Percentiles rank a stretch among this genome's conserved stretches.
phyloP scores from a whole-genome alignment of 2,113 vertebrate species.

The Benitochromis conjunctus region DNA sequence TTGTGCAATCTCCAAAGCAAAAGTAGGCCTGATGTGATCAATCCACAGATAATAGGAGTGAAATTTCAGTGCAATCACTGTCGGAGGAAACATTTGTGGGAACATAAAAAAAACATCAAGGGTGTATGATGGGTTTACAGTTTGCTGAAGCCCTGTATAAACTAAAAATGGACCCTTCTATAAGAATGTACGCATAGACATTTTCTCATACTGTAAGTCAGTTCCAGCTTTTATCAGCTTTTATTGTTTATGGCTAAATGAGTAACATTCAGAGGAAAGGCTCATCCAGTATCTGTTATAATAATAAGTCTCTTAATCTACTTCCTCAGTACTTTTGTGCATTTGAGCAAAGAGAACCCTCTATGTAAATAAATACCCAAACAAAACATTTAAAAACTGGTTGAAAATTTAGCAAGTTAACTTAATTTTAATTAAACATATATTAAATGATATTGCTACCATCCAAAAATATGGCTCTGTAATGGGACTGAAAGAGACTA shows the following conservation, averaged over 20 bases:
- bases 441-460: neutral
- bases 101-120: neutral
- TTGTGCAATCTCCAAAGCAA: slow-evolving; percentile 16
- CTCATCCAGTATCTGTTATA: neutral
- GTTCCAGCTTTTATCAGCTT: neutral
- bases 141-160: neutral
- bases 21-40: slow-evolving; percentile 33
- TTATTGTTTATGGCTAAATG: neutral
- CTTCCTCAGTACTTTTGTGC: neutral
- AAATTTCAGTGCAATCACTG: slow-evolving; percentile 45
- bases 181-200: neutral
- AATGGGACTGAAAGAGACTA: neutral
- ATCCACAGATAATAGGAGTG: slow-evolving; percentile 24
- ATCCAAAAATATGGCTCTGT: no score
- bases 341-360: neutral
- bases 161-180: neutral
- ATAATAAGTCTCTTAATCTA: neutral
- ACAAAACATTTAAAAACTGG: neutral
- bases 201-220: neutral
- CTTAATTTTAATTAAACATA: neutral
- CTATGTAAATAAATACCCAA: neutral
- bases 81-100: slow-evolving; percentile 16
- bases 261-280: neutral
- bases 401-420: neutral
- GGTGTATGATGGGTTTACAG: neutral